These are phyloP conservation scores for Hydriomena furcata DNA, from an alignment of 2,888 invertebrate species.

Conservation along the genomic window DNA sequence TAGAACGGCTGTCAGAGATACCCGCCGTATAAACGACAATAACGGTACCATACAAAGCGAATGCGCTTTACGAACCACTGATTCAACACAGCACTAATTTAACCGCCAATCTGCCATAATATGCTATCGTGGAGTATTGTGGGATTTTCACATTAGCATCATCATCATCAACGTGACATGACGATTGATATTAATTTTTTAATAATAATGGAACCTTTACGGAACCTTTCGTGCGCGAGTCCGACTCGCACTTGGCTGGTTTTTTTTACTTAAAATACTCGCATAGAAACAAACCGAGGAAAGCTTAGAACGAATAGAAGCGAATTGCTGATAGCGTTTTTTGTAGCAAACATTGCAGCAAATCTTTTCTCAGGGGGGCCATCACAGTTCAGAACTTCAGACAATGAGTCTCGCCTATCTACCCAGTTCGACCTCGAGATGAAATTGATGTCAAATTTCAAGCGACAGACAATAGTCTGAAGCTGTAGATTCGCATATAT, in stretches of 20 bases:
- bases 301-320: conserved; percentile 4
- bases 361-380: conserved; percentile 8
- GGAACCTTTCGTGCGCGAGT: too few relatives aligned
- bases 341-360: neutral
- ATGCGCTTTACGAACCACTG: conserved; percentile 57
- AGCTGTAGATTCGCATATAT: conserved; percentile 20
- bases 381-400: conserved; percentile 6
- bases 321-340: conserved; percentile 5
- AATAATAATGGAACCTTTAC: too few relatives aligned
- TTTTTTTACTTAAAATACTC: too few relatives aligned
- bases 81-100: conserved; percentile 46
- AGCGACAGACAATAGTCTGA: conserved; percentile 18
- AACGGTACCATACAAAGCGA: conserved; percentile 46
- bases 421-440: conserved; percentile 11
- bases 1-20: conserved; percentile 7
- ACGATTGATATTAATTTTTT: conserved; percentile 6
- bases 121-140: conserved; percentile 11
- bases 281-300: too few relatives aligned
- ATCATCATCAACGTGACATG: conserved; percentile 4
- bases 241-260: too few relatives aligned
- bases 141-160: conserved; percentile 15
- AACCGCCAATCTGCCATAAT: conserved; percentile 28
- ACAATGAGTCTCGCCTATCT: conserved; percentile 13
- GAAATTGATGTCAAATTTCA: conserved; percentile 13
- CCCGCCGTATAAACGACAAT: conserved; percentile 24